Base-by-base conservation (phyloP, 1,140 invertebrate species). In the Sinonovacula constricta region DNA sequence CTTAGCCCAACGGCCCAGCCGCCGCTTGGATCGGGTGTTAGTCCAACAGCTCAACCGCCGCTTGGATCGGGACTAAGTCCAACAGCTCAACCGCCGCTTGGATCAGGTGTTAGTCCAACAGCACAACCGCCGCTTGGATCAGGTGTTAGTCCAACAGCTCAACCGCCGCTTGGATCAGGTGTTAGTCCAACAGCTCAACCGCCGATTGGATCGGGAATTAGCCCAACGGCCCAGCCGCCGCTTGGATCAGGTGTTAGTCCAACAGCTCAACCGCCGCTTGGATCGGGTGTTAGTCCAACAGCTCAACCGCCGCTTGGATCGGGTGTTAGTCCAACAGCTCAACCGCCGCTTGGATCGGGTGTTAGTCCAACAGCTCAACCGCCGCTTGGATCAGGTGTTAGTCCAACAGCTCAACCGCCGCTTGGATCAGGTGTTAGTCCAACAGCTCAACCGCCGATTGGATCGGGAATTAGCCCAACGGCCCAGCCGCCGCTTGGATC, bases 281-380 rank as follows among this genome's bases (percentile, higher is more conserved):
- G 24, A 33, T 45, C 62, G n/a, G 53, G 34, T 34, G 62, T 49
- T 45, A 26, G 34, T 30, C 71, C 79, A 53, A 81, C 79, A 65
- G 66, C 67, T 3, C 31, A 36, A 39, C 66, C 79, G 65, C 33
- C 30, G 2, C 15, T 53, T 7, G 5, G 24, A 15, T 28, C 53
- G 30, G 60, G 30, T 4, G 49, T 34, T 1, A 34, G 15, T 15
- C 68, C 75, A 45, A 79, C 75, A 14, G 69, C 68, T 3, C 49
- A 51, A 22, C 81, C 81, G 59, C 26, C 18, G 45, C 10, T 60
- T 54, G 68, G 51, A 36, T 51, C 45, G 31, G 56, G 51, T n/a
- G 71, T 60, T 22, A 22, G 57, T n/a, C 80, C 82, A 66, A 81
- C 80, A 22, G 74, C 71, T 59, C 15, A 34, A 33, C 70, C 74